These are phyloP conservation scores for Propithecus coquereli DNA, from an alignment of 2,113 vertebrate species.

Conservation along the genomic window DNA sequence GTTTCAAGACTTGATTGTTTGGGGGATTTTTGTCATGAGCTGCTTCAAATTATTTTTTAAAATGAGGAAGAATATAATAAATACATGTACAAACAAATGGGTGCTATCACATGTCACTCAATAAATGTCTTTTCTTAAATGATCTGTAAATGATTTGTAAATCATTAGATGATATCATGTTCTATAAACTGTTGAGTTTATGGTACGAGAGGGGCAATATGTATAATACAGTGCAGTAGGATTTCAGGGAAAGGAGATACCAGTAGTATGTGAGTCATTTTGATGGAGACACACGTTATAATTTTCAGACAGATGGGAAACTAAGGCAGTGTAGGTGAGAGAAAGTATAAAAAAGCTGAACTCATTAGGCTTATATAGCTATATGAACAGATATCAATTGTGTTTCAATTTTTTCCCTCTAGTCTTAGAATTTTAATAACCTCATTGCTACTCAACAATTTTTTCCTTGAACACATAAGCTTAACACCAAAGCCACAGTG, in stretches of 20 bases:
- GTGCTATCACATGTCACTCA: not conserved
- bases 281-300: not conserved
- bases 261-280: not conserved
- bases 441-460: not conserved
- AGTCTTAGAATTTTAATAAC: not conserved
- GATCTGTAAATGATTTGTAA: no score
- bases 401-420: not conserved
- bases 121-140: not conserved
- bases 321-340: not conserved
- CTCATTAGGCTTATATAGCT: not conserved
- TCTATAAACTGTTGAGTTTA: not conserved
- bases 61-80: not conserved
- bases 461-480: not conserved
- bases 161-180: not conserved
- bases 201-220: no score
- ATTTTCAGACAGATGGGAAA: not conserved
- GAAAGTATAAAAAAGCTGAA: not conserved
- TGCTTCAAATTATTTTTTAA: not conserved
- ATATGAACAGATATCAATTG: not conserved
- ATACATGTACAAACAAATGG: not conserved
- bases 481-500: not conserved
- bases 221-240: not conserved
- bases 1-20: constrained; percentile 23
- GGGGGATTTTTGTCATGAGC: not conserved
- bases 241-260: not conserved